phyloP scores from a whole-genome alignment of 2,797 vertebrate genomes.

The Phalanger gymnotis region DNA sequence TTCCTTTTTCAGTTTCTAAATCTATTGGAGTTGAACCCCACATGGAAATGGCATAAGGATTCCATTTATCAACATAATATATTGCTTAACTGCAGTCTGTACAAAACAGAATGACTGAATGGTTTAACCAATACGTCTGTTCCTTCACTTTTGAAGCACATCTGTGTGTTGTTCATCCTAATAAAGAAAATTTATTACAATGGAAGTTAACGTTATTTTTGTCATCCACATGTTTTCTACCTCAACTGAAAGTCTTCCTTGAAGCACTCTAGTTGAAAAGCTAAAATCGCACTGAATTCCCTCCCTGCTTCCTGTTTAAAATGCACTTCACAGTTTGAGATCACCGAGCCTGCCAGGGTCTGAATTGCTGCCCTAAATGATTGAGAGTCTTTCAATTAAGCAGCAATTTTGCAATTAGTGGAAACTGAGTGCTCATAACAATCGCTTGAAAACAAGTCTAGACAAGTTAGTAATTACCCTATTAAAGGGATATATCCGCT shows the following conservation, averaged over 20 bases:
- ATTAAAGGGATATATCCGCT: constrained; percentile 82
- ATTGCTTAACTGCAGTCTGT: constrained; percentile 30
- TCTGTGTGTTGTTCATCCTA: constrained; percentile 58
- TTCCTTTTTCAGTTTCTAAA: constrained; percentile 46
- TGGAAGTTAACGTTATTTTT: constrained; percentile 51
- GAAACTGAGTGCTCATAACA: constrained; percentile 80
- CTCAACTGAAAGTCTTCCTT: constrained; percentile 56
- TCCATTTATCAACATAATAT: constrained; percentile 58
- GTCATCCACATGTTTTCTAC: constrained; percentile 60
- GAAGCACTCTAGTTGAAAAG: constrained; percentile 50
- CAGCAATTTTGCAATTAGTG: constrained; percentile 83
- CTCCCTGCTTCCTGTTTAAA: constrained; percentile 77
- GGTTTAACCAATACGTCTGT: constrained; percentile 27
- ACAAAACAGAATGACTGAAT: neutral
- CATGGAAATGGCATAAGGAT: constrained; percentile 61
- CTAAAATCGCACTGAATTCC: constrained; percentile 64
- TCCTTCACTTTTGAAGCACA: constrained; percentile 65
- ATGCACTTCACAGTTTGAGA: constrained; percentile 81
- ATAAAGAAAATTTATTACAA: constrained; percentile 49
- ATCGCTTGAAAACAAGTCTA: constrained; percentile 84
- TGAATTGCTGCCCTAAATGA: constrained; percentile 80
- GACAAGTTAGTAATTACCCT: constrained; percentile 86
- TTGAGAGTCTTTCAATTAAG: constrained; percentile 85
- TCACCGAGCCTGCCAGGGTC: constrained; percentile 76
- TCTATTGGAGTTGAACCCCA: constrained; percentile 46